phyloP scores from a whole-genome alignment of 2,888 invertebrate genomes.

The Lobophora halterata region DNA sequence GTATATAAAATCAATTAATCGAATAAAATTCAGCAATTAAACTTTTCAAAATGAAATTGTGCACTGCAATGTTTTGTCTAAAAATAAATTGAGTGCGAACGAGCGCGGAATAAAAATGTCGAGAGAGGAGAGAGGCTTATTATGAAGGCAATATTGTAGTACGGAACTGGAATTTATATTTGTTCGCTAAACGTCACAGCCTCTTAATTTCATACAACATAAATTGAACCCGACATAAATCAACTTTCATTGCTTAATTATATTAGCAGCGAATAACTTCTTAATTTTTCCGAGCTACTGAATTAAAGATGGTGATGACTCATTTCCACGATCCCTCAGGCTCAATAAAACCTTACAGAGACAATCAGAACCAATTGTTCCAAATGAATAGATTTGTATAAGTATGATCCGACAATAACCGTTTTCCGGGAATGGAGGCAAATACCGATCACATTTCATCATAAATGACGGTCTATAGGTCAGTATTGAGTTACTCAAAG shows the following conservation, averaged over 20 bases:
- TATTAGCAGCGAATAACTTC: slow-evolving; percentile 17
- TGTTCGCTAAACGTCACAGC: slow-evolving; percentile 40
- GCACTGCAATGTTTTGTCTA: slow-evolving; percentile 53
- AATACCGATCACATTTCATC: slow-evolving; percentile 38
- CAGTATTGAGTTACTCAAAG: slow-evolving; percentile 35
- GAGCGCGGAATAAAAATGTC: slow-evolving; percentile 54
- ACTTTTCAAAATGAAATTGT: slow-evolving; percentile 45
- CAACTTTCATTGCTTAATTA: slow-evolving; percentile 39
- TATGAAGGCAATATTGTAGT: slow-evolving; percentile 65
- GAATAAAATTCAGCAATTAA: slow-evolving; percentile 39
- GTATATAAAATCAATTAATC: too few species aligned
- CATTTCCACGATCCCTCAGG: neutral
- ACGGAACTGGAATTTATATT: slow-evolving; percentile 62
- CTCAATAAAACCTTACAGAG: slow-evolving; percentile 7
- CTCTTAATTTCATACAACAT: slow-evolving; percentile 38
- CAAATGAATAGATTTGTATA: slow-evolving; percentile 22
- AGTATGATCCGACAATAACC: slow-evolving; percentile 29
- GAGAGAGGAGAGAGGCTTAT: slow-evolving; percentile 52
- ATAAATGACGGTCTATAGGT: slow-evolving; percentile 38
- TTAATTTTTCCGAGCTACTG: neutral
- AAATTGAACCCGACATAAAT: slow-evolving; percentile 39
- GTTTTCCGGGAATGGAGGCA: slow-evolving; percentile 35
- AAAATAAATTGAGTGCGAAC: slow-evolving; percentile 63
- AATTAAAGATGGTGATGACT: neutral
- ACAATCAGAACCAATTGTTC: slow-evolving; percentile 17